Evolutionary conservation across 1,140 invertebrate genomes (phyloP), one percentile per base, ranked within the genome.

Genomic region (Heliconius hewitsoni): DNA sequence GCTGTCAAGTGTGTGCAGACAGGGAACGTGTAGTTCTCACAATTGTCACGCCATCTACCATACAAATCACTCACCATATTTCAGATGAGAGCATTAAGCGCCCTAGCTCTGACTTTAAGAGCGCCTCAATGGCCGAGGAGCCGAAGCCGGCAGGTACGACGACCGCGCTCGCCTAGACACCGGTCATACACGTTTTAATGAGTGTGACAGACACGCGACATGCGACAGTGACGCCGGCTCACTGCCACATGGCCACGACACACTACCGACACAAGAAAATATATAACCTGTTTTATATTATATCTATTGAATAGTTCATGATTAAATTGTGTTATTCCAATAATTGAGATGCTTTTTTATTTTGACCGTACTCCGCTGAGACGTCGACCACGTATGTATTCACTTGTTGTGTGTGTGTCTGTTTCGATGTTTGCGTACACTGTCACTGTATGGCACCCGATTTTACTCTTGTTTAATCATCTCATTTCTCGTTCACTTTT

Each of bases 261-360:
- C 93, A 94, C 90, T 86, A 94, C 84, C 87, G 91, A 93, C 91
- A 92, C 89, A 86, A 91, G 89, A 92, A 90, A 89, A 88, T 91
- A 90, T 92, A 94, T 91, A 93, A 94, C 88, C 92, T 94, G 93
- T 94, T 94, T 93, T 93, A 92, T 94, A 94, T 90, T 89, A 92
- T 92, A 93, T 87, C 83, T 93, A 94, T 91, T 88, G 60, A 92
- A 90, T 94, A 93, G 92, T 93, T 93, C 91, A 93, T 93, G 91
- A 94, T 93, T 93, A 94, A 94, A 93, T 94, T 93, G 91, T 94
- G 92, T 94, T 93, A 93, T 88, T 93, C 91, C 87, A 94, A 93
- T 94, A 93, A 94, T 86, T 93, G 88, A 93, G 82, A 91, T 94
- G 92, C 91, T 94, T 93, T 94, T 94, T 94, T 93, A 94, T 94